Conservation (phyloP, 2,113 vertebrate species). For the Sorex araneus region DNA sequence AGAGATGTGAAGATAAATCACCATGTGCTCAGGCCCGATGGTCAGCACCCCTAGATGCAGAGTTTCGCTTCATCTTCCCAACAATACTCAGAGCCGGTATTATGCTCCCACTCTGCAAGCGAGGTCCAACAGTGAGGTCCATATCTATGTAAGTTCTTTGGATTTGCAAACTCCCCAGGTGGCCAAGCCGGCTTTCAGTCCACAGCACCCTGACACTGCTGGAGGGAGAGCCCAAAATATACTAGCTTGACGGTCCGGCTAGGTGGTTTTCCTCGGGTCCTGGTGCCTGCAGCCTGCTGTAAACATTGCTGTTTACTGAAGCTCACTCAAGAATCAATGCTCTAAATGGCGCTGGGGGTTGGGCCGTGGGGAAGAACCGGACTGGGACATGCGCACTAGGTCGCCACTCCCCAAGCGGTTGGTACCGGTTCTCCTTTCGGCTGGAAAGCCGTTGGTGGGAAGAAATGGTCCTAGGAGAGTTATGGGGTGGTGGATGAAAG, state of each 20-base stretch:
- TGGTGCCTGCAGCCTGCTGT: fast-evolving
- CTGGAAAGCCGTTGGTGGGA: fast-evolving
- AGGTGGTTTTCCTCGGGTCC: background rate
- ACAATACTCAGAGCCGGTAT: background rate
- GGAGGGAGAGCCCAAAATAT: background rate
- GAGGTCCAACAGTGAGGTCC: background rate
- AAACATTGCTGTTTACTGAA: background rate
- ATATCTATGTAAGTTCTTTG: fast-evolving
- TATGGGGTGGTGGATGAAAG: background rate
- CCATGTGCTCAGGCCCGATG: background rate
- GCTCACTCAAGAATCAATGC: background rate
- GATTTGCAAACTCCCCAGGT: background rate
- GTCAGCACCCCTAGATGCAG: fast-evolving
- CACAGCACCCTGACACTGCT: background rate
- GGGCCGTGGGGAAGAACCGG: background rate
- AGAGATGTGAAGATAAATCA: too few relatives aligned
- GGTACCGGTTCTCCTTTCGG: fast-evolving
- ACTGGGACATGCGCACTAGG: background rate
- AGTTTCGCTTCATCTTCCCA: too few relatives aligned
- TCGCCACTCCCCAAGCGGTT: fast-evolving
- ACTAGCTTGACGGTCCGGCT: background rate
- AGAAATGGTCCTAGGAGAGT: background rate
- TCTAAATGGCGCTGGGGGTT: too few relatives aligned
- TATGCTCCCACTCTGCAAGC: background rate
- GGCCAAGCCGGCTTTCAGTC: background rate